Conservation (phyloP, 2,797 vertebrate genomes). For the Sebastiscus tertius region DNA sequence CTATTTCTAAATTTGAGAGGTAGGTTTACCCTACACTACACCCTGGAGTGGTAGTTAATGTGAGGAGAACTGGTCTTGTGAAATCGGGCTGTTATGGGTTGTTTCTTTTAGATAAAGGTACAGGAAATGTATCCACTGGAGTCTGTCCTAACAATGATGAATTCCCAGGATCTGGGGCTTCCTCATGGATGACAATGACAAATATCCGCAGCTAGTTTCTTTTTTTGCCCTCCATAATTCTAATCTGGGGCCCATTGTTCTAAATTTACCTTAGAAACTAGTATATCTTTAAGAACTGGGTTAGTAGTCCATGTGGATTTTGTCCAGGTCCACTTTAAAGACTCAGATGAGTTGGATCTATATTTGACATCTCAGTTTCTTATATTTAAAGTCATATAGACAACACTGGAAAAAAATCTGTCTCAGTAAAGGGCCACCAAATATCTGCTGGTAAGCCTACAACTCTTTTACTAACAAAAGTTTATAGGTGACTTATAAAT, state of each 20-base stretch:
- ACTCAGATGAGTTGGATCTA: constrained; percentile 7
- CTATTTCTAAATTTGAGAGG: background rate
- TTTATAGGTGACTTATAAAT: background rate
- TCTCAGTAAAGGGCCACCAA: background rate
- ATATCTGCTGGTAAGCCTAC: background rate
- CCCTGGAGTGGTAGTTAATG: constrained; percentile 4
- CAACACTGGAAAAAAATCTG: background rate
- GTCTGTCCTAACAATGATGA: constrained; percentile 60
- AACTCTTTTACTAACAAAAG: background rate
- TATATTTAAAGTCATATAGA: constrained; percentile 2
- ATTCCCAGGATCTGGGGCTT: constrained; percentile 62
- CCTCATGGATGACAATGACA: constrained; percentile 79
- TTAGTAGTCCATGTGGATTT: constrained; percentile 74
- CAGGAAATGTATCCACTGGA: constrained; percentile 31
- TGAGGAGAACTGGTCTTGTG: constrained; percentile 14
- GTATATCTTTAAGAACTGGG: constrained; percentile 70
- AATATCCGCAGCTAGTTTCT: constrained; percentile 59
- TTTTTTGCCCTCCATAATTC: constrained; percentile 36
- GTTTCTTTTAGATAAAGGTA: constrained; percentile 23
- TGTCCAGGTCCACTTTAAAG: constrained; percentile 29
- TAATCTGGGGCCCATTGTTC: constrained; percentile 72
- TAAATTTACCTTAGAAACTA: constrained; percentile 56
- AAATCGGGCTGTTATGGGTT: constrained; percentile 20
- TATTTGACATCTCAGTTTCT: constrained; percentile 18
- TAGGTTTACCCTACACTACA: constrained; percentile 9